Conservation (phyloP, 1,140 invertebrate species). For the Drosophila setifemur region DNA sequence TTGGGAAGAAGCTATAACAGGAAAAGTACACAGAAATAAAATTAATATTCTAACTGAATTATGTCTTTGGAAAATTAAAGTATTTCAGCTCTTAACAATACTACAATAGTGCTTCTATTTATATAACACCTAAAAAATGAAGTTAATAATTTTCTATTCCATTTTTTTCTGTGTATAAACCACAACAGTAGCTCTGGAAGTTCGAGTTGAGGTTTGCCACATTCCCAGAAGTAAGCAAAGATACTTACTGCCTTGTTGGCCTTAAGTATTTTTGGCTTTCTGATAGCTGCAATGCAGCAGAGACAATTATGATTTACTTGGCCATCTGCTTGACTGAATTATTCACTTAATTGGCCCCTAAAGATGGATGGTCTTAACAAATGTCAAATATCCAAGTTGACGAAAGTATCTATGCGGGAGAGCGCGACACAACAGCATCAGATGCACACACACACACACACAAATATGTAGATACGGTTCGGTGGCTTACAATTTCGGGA, state of each 20-base stretch:
- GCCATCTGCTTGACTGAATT: constrained; percentile 51
- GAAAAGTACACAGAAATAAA: neutral
- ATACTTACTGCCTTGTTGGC: neutral
- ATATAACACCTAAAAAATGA: no score
- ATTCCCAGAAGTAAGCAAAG: neutral
- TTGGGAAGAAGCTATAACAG: constrained; percentile 3
- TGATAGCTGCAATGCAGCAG: constrained; percentile 58
- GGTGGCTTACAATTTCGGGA: neutral
- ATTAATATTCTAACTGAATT: neutral
- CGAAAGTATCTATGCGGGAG: constrained; percentile 15
- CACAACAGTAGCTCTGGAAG: neutral
- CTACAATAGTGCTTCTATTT: no score
- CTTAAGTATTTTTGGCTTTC: constrained; percentile 4
- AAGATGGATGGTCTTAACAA: constrained; percentile 20
- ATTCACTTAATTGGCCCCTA: constrained; percentile 68
- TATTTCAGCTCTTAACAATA: no score
- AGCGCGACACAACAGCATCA: constrained; percentile 11
- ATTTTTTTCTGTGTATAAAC: neutral
- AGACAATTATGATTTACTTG: constrained; percentile 55
- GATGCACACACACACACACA: constrained; percentile 45
- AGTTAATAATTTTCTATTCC: neutral
- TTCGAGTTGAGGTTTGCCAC: constrained; percentile 25
- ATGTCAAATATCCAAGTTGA: constrained; percentile 54
- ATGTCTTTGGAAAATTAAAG: no score
- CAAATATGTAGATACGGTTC: neutral